Evolutionary conservation across 2,888 invertebrate genomes (phyloP), one percentile per base, ranked within the genome.

Genomic region (Phyto melanocephala): DNA sequence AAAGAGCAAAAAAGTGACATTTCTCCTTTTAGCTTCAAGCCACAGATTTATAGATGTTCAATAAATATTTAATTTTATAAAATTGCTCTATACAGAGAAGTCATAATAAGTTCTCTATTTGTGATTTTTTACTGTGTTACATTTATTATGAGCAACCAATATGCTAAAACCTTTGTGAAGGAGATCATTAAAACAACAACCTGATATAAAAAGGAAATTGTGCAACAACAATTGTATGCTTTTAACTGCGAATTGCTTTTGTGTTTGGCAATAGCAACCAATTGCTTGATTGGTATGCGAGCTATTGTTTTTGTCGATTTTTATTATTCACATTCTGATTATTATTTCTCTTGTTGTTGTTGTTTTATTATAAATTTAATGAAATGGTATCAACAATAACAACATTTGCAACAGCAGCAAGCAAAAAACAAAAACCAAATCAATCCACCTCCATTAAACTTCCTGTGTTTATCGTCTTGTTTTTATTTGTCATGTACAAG

Each of bases 361-460:
- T 67, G 56, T 60, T 84, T 80, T 83, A 82, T 81, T 86, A 84
- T 85, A 86, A 84, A 84, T 86, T 84, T 85, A 84, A 85, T 83
- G 84, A 84, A 85, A 85, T 86, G 85, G 80, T 81, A 84, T 75
- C 84, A 84, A 80, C 75, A 76, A 54, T 68, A 76, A 84, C 76
- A 80, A 70, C 84, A 75, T 60, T 62, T 42, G 60, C 58, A 72
- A 35, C 58, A 74, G 40, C 72, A 76, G 4, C 71, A 68, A 70
- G 76, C 52, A 50, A 68, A 60, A 45, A 62, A 67, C 72, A 63
- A 15, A 10, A 77, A 74, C 68, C 81, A 81, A 81, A 78, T 78
- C 81, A 81, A 78, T 83, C 84, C 84, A 81, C 83, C 84, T 85
- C 77, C 81, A 76, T 82, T 85, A 78, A 62, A 78, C 84, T 84